A percentile compares a stretch with the other conserved stretches of the same genome.
These are phyloP conservation scores for Lophochroa leadbeateri DNA, from an alignment of 2,113 vertebrate genomes.

Conservation along the genomic window DNA sequence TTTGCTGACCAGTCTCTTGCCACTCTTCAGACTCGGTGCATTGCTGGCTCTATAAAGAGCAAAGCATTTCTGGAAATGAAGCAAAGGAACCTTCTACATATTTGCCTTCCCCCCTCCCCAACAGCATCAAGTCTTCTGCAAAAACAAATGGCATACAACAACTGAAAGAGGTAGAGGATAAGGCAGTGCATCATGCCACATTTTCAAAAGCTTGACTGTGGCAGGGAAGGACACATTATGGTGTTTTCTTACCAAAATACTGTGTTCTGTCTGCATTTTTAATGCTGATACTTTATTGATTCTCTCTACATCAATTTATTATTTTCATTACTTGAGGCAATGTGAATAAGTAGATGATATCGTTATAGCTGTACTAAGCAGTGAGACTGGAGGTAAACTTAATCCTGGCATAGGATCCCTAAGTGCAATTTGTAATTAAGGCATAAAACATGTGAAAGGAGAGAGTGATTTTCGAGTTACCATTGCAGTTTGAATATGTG, in stretches of 20 bases:
- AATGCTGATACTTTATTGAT: conserved; percentile 38
- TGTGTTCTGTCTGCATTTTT: conserved; percentile 28
- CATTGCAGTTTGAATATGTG: neutral
- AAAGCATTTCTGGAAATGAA: neutral
- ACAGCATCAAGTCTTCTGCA: neutral
- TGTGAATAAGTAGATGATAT: conserved; percentile 2
- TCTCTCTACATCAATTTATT: conserved; percentile 24
- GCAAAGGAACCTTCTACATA: neutral
- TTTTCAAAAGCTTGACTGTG: neutral
- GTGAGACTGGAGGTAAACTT: neutral
- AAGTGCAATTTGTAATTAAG: neutral
- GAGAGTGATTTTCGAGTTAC: neutral
- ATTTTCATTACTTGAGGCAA: neutral
- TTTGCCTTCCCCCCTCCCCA: neutral
- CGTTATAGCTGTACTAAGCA: conserved; percentile 53
- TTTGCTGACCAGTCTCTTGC: neutral
- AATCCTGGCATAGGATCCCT: neutral
- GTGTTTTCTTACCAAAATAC: conserved; percentile 5
- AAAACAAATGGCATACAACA: neutral
- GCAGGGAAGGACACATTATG: conserved; percentile 14
- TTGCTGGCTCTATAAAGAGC: neutral
- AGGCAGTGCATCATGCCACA: neutral
- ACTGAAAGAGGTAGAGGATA: neutral
- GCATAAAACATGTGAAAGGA: neutral
- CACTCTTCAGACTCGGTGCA: neutral